phyloP scores from a whole-genome alignment of 2,797 vertebrate species.

The Syngnathus rostellatus region DNA sequence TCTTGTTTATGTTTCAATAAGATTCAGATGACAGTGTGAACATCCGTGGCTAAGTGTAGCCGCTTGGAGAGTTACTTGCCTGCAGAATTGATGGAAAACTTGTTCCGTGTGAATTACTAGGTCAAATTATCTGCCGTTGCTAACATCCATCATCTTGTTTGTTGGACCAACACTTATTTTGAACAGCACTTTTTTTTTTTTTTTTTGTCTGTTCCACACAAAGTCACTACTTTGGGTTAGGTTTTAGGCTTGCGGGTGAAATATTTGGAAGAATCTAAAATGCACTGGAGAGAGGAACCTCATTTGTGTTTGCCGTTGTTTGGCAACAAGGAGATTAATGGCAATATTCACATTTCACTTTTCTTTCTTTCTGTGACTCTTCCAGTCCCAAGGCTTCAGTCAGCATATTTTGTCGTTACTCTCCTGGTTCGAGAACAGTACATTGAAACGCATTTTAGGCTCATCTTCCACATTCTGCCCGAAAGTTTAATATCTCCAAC shows the following conservation, averaged over 20 bases:
- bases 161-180: conserved; percentile 60
- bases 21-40: conserved; percentile 57
- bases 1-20: conserved; percentile 33
- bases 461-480: neutral
- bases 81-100: conserved; percentile 45
- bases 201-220: conserved; percentile 26
- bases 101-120: conserved; percentile 22
- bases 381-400: no score
- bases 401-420: no score
- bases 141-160: conserved; percentile 47
- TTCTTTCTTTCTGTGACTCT: no score
- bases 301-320: no score
- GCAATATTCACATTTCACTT: no score
- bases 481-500: neutral
- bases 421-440: no score
- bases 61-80: conserved; percentile 40
- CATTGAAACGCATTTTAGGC: neutral
- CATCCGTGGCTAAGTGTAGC: conserved; percentile 36
- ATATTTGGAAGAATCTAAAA: neutral
- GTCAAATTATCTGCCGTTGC: conserved; percentile 28
- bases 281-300: neutral
- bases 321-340: no score
- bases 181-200: conserved; percentile 62
- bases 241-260: neutral
- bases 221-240: neutral